These are phyloP conservation scores for Drosophila greeni DNA, from an alignment of 2,888 invertebrate species.

Conservation along the genomic window DNA sequence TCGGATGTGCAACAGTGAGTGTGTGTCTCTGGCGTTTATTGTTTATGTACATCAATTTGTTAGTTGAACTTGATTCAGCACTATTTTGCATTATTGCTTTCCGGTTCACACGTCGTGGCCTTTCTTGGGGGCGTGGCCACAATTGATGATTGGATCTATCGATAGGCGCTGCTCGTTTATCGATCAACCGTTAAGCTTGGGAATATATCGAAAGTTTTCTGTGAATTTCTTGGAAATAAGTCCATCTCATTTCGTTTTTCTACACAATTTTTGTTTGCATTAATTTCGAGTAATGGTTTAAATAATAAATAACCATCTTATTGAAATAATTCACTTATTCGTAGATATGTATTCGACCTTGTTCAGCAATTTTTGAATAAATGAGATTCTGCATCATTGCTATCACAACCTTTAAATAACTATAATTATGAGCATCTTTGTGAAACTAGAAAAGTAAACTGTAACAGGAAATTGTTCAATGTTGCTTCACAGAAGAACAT, in stretches of 20 bases:
- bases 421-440: conserved; percentile 8
- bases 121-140: conserved; percentile 23
- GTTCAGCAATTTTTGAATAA: conserved; percentile 24
- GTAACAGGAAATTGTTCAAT: background rate
- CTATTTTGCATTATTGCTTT: conserved; percentile 32
- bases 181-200: background rate
- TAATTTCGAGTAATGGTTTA: background rate
- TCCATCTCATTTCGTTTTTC: background rate
- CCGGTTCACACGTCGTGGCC: conserved; percentile 29
- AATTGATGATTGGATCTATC: conserved; percentile 31
- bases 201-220: background rate
- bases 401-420: conserved; percentile 33
- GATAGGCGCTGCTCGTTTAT: conserved; percentile 18
- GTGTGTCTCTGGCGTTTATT: background rate
- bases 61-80: conserved; percentile 34
- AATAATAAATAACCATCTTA: conserved; percentile 1
- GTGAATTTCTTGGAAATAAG: background rate
- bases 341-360: conserved; percentile 31
- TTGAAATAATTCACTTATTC: conserved; percentile 4
- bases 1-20: conserved; percentile 21
- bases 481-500: background rate
- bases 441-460: background rate
- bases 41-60: conserved; percentile 33
- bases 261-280: background rate
- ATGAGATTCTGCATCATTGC: background rate